phyloP scores from a whole-genome alignment of 2,113 vertebrate species.

The Acanthochromis polyacanthus region DNA sequence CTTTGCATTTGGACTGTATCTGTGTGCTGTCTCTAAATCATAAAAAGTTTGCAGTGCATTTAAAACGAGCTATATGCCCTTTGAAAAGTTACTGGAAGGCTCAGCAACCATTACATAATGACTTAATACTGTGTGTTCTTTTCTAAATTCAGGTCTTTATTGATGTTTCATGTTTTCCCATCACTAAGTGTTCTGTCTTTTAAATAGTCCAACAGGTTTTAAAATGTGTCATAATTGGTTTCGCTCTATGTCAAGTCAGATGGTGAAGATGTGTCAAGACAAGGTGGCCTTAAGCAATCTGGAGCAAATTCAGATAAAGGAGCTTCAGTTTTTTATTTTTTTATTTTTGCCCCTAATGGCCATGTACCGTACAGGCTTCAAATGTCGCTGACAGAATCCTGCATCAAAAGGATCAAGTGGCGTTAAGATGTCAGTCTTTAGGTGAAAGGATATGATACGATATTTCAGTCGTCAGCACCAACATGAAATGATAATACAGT shows the following conservation, averaged over 20 bases:
- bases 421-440: neutral
- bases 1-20: neutral
- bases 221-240: neutral
- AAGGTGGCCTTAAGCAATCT: neutral
- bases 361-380: neutral
- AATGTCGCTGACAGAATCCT: neutral
- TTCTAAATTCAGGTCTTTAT: neutral
- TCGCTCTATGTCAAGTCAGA: neutral
- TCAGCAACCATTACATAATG: constrained; percentile 1
- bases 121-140: neutral
- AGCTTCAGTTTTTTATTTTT: neutral
- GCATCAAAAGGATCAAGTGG: neutral
- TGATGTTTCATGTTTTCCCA: neutral
- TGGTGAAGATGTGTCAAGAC: constrained; percentile 24
- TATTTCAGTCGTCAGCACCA: neutral
- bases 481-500: too few species aligned
- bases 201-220: constrained; percentile 1
- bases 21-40: neutral
- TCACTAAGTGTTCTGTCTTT: constrained; percentile 8
- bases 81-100: neutral
- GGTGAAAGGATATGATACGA: neutral
- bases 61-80: neutral
- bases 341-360: neutral
- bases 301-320: neutral
- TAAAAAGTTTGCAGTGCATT: neutral